Percentiles rank a stretch among this genome's conserved stretches.
phyloP scores from a whole-genome alignment of 2,113 vertebrate species.

The Noturus placidus region DNA sequence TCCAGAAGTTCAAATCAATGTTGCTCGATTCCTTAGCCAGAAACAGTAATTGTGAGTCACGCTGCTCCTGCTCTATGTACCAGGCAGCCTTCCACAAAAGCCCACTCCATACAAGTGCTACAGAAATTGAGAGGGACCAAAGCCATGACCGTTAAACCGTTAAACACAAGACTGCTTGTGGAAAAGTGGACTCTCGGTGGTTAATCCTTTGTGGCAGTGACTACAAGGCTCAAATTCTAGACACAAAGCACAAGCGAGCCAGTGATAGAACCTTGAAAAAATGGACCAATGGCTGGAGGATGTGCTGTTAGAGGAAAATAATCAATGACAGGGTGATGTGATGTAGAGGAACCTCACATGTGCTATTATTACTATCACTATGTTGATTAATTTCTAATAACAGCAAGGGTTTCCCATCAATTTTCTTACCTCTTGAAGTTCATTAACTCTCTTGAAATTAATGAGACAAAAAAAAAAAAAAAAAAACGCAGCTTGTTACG shows the following conservation, averaged over 20 bases:
- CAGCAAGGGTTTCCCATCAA: not conserved
- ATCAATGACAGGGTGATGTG: not conserved
- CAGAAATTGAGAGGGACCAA: not conserved
- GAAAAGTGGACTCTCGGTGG: not conserved
- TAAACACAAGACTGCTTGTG: not conserved
- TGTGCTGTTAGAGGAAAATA: not conserved
- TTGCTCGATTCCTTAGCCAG: slow-evolving; percentile 23
- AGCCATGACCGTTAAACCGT: not conserved
- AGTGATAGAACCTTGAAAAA: not conserved
- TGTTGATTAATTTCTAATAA: not conserved
- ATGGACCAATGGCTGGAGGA: not conserved
- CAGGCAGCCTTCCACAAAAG: slow-evolving; percentile 1
- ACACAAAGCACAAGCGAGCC: not conserved
- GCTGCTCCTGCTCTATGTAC: not conserved
- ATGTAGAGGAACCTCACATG: not conserved
- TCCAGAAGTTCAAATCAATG: not conserved
- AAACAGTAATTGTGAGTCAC: slow-evolving; percentile 51
- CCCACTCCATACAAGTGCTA: slow-evolving; percentile 23
- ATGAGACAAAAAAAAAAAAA: not conserved
- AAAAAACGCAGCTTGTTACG: not conserved
- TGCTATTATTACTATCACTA: not conserved
- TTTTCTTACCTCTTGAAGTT: not conserved
- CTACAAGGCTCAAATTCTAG: not conserved
- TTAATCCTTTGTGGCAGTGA: not conserved
- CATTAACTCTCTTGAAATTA: not conserved